Conservation (phyloP, 2,113 vertebrate species). For the Seriola dumerili region DNA sequence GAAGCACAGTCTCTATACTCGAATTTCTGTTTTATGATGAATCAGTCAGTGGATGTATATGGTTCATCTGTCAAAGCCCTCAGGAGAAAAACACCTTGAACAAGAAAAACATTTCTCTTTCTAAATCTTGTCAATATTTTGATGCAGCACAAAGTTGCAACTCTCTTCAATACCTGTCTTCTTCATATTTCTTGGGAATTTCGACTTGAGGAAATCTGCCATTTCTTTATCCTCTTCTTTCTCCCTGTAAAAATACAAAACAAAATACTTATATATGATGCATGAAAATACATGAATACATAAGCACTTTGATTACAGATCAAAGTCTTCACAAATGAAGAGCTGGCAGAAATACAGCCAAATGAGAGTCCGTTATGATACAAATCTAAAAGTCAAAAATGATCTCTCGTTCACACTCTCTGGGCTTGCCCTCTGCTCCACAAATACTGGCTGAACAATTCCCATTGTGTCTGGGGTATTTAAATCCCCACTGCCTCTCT, state of each 20-base stretch:
- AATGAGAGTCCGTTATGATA: background rate
- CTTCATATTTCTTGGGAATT: conserved; percentile 86
- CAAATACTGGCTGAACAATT: background rate
- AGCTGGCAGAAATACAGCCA: background rate
- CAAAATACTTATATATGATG: background rate
- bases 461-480: background rate
- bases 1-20: background rate
- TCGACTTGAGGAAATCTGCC: conserved; percentile 90
- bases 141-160: background rate
- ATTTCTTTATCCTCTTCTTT: conserved; percentile 93
- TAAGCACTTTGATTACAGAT: background rate
- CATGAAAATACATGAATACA: background rate
- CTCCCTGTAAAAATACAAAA: conserved; percentile 80
- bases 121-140: background rate
- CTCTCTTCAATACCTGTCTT: conserved; percentile 71
- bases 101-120: background rate
- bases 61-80: conserved; percentile 9
- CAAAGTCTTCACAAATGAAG: conserved; percentile 9
- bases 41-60: background rate
- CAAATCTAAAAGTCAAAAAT: background rate
- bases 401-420: background rate
- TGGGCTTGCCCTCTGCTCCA: background rate
- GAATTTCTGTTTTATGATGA: background rate
- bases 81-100: conserved; percentile 1
- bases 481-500: background rate